These are phyloP conservation scores for Lepidurus apus DNA, from an alignment of 1,140 invertebrate genomes.

Conservation along the genomic window DNA sequence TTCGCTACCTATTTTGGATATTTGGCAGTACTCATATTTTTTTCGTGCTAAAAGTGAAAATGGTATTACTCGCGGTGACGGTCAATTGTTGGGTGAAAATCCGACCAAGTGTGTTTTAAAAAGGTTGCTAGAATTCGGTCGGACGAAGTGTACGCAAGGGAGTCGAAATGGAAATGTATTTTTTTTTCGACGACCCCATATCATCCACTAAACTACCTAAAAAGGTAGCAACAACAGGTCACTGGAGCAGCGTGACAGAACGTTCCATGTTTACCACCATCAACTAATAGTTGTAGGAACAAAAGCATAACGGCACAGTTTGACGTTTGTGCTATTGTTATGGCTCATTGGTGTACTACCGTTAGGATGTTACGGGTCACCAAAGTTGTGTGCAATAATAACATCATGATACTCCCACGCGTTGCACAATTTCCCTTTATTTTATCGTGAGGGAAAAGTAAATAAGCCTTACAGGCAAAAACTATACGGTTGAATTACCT, in stretches of 20 bases:
- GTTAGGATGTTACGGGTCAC: neutral
- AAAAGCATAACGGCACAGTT: neutral
- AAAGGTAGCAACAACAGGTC: neutral
- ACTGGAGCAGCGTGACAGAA: neutral
- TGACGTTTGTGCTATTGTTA: slow-evolving; percentile 14
- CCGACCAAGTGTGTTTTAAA: no score
- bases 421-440: neutral
- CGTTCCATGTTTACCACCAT: neutral
- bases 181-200: no score
- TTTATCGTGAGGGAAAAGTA: neutral
- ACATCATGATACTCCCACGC: neutral
- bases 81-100: no score
- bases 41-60: no score
- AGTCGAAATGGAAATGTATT: no score
- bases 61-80: no score
- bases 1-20: no score
- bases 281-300: neutral
- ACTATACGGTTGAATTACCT: no score
- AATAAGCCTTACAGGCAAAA: neutral
- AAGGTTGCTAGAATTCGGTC: no score
- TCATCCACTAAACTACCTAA: no score
- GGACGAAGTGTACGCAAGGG: no score
- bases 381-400: neutral
- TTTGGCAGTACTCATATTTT: no score
- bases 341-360: neutral